phyloP scores from a whole-genome alignment of 1,140 invertebrate genomes.

The Babylonia areolata region DNA sequence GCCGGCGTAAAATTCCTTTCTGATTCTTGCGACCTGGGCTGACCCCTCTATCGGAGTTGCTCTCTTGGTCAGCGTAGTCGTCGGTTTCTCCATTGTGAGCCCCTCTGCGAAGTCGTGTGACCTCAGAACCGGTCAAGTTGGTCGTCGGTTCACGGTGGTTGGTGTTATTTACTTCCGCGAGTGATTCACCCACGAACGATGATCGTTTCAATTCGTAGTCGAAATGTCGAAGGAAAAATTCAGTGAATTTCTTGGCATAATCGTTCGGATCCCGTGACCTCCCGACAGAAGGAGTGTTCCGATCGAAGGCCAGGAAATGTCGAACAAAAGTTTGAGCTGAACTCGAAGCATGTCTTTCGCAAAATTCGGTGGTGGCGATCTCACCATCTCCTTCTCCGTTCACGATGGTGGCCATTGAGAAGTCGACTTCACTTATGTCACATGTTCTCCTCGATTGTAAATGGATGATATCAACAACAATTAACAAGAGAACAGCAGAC shows the following conservation, averaged over 20 bases:
- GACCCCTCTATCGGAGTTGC: slow-evolving; percentile 76
- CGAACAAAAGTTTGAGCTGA: slow-evolving; percentile 91
- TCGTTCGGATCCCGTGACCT: slow-evolving; percentile 78
- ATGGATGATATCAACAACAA: slow-evolving; percentile 16
- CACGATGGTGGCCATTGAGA: slow-evolving; percentile 55
- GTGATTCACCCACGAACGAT: slow-evolving; percentile 46
- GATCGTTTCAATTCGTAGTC: slow-evolving; percentile 63
- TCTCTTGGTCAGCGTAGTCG: slow-evolving; percentile 82
- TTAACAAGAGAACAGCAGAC: not conserved
- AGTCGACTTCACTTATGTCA: not conserved
- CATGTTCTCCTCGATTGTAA: not conserved
- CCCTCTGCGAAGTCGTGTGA: not conserved
- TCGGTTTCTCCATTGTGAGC: slow-evolving; percentile 63
- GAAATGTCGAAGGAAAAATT: slow-evolving; percentile 82
- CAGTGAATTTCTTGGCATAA: slow-evolving; percentile 88
- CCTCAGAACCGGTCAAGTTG: slow-evolving; percentile 7
- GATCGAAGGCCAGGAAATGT: slow-evolving; percentile 86
- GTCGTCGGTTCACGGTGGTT: slow-evolving; percentile 33
- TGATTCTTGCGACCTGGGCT: slow-evolving; percentile 79
- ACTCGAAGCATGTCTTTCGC: slow-evolving; percentile 89
- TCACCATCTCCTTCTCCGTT: slow-evolving; percentile 57
- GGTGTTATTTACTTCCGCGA: slow-evolving; percentile 45
- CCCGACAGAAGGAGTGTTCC: slow-evolving; percentile 81
- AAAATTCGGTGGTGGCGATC: slow-evolving; percentile 82
- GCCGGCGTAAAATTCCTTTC: slow-evolving; percentile 86